Conservation (phyloP, 2,888 invertebrate genomes). For the Rhamphomyia laevipes region DNA sequence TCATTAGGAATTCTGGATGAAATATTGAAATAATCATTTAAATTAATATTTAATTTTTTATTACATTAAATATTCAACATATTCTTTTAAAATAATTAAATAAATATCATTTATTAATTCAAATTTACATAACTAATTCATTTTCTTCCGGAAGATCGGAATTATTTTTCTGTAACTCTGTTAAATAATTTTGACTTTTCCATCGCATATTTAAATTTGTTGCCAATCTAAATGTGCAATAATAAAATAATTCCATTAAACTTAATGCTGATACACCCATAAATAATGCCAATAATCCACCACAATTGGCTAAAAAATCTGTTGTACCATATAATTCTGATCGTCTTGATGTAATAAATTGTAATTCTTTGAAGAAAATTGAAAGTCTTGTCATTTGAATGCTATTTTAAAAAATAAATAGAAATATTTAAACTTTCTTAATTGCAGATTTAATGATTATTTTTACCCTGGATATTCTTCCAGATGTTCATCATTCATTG, state of each 20-base stretch:
- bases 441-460: not conserved
- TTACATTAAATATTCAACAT: too few species aligned
- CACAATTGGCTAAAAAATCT: conserved; percentile 50
- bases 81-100: too few species aligned
- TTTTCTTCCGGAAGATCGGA: too few species aligned
- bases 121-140: too few species aligned
- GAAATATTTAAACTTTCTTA: not conserved
- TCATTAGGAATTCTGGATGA: too few species aligned
- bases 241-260: conserved; percentile 38
- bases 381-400: conserved; percentile 42
- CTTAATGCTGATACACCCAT: conserved; percentile 17
- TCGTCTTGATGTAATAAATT: conserved; percentile 47
- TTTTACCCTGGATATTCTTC: not conserved
- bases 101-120: too few species aligned
- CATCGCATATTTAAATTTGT: conserved; percentile 30
- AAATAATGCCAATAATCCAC: conserved; percentile 41
- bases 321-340: conserved; percentile 49
- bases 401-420: conserved; percentile 21
- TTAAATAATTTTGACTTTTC: not conserved
- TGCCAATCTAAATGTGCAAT: conserved; percentile 32
- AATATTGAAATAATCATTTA: too few species aligned
- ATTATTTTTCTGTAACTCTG: not conserved
- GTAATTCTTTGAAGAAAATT: conserved; percentile 54
- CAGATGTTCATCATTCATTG: not conserved
- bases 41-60: too few species aligned